A percentile compares a stretch with the other conserved stretches of the same genome.
Evolutionary conservation across 2,888 invertebrate species (phyloP).

Genomic region (Anagyrus pseudococci): DNA sequence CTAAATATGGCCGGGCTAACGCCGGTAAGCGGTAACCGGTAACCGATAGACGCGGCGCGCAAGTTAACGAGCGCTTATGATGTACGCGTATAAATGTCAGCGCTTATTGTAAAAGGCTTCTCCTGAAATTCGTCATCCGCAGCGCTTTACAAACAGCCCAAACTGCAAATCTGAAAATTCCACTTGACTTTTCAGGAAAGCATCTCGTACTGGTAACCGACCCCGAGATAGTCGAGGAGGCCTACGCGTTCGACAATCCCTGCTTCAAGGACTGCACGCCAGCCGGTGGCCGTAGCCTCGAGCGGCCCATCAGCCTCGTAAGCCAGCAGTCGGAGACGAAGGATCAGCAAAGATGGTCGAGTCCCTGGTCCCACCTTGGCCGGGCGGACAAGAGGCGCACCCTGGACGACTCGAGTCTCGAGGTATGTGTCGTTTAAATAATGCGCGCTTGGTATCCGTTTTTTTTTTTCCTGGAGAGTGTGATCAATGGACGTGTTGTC

Average conservation of each 20-base stretch:
- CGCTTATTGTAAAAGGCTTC: too few relatives aligned
- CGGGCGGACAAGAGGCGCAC: conserved; percentile 56
- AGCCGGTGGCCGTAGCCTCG: conserved; percentile 53
- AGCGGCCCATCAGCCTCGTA: conserved; percentile 40
- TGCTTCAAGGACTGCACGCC: conserved; percentile 69
- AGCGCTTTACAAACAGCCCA: too few relatives aligned
- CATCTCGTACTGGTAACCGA: conserved; percentile 77
- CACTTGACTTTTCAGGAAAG: too few relatives aligned
- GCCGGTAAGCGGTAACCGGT: too few relatives aligned
- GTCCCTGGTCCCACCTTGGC: conserved; percentile 63
- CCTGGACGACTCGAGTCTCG: conserved; percentile 67
- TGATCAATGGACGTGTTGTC: neutral
- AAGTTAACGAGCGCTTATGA: too few relatives aligned
- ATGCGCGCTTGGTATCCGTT: neutral
- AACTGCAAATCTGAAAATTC: too few relatives aligned
- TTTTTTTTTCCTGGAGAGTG: neutral
- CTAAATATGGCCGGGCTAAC: too few relatives aligned
- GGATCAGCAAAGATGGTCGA: conserved; percentile 52
- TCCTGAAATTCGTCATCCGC: too few relatives aligned
- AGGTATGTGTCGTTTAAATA: conserved; percentile 56
- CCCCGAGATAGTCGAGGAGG: conserved; percentile 77
- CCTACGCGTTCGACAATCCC: conserved; percentile 83
- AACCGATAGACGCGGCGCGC: too few relatives aligned
- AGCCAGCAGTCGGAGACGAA: conserved; percentile 40
- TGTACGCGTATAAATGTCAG: too few relatives aligned